Percentiles rank a stretch among this genome's conserved stretches.
Evolutionary conservation across 1,140 invertebrate genomes (phyloP).

Genomic region (Lutraria rhynchaena): DNA sequence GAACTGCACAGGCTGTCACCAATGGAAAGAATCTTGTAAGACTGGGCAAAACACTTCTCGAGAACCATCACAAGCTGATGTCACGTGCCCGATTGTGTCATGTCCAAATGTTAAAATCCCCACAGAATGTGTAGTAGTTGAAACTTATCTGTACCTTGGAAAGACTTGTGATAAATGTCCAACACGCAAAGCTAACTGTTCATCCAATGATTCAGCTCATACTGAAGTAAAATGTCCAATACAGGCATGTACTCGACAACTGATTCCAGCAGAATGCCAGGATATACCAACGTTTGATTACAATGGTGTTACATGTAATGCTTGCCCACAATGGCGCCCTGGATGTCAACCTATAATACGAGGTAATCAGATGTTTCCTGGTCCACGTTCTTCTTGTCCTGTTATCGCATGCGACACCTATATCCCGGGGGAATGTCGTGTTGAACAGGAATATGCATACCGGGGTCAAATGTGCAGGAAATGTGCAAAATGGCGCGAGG

Average conservation of each 20-base stretch:
- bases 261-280: conserved; percentile 46
- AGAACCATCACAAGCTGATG: background rate
- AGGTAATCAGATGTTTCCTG: background rate
- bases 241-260: conserved; percentile 5
- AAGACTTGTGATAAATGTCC: conserved; percentile 41
- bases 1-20: conserved; percentile 13
- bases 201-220: background rate
- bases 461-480: conserved; percentile 16
- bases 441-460: conserved; percentile 12
- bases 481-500: conserved; percentile 40
- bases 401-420: conserved; percentile 6
- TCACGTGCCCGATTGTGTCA: conserved; percentile 13
- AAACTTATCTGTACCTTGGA: conserved; percentile 27
- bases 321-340: conserved; percentile 21
- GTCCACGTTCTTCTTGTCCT: conserved; percentile 12
- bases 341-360: background rate
- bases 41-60: background rate
- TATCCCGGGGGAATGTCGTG: conserved; percentile 34
- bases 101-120: conserved; percentile 19
- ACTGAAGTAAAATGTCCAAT: conserved; percentile 13
- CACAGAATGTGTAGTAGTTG: conserved; percentile 7
- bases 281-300: conserved; percentile 31
- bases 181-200: background rate
- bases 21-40: conserved; percentile 36
- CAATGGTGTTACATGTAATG: conserved; percentile 22